phyloP scores from a whole-genome alignment of 2,113 vertebrate species.

The Phoxinus phoxinus region DNA sequence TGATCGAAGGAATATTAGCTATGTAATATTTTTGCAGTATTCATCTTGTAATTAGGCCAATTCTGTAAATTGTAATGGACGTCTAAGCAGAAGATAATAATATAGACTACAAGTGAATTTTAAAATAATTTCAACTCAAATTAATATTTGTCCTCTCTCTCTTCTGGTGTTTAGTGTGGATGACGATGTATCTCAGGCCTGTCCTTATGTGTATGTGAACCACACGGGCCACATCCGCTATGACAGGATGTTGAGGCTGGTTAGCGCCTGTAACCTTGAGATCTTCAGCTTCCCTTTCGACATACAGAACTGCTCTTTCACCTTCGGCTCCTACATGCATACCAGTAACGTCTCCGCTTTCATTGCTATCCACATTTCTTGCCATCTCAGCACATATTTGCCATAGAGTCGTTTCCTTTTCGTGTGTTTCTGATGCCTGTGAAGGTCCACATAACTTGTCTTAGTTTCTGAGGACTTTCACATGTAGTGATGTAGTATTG shows the following conservation, averaged over 20 bases:
- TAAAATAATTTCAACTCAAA: background rate
- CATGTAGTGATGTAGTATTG: background rate
- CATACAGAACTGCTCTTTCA: slow-evolving; percentile 81
- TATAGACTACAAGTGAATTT: background rate
- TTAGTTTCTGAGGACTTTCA: background rate
- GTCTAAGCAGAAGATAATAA: background rate
- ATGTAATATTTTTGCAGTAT: background rate
- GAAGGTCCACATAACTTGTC: background rate
- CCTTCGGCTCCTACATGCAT: slow-evolving; percentile 84
- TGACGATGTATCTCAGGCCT: slow-evolving; percentile 76
- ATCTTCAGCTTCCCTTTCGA: slow-evolving; percentile 86
- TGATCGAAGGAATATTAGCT: background rate
- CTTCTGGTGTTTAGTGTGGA: slow-evolving; percentile 70
- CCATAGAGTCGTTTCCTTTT: background rate
- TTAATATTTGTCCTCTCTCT: background rate
- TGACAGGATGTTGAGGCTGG: slow-evolving; percentile 77
- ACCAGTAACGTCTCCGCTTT: slow-evolving; percentile 69
- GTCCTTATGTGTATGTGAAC: slow-evolving; percentile 80
- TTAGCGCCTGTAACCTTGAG: slow-evolving; percentile 82
- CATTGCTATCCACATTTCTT: slow-evolving; percentile 2
- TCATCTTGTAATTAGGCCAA: background rate
- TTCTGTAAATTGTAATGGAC: background rate
- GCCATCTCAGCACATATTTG: background rate
- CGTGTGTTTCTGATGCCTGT: background rate
- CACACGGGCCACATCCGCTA: slow-evolving; percentile 80